Conservation (phyloP, 2,888 invertebrate species). For the Sarcophaga rosellei region DNA sequence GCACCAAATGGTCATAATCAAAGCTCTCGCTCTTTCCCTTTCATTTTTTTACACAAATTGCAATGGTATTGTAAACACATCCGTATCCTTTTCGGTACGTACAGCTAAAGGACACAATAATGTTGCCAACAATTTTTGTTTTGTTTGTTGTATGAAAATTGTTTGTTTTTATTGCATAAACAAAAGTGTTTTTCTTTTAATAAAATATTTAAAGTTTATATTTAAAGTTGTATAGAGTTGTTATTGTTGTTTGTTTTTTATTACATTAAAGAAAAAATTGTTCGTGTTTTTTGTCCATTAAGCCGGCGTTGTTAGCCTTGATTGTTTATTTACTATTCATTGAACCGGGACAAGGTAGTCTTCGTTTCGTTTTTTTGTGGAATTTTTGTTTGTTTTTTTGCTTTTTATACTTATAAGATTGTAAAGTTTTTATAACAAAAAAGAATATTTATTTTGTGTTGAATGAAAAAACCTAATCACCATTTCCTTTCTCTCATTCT, state of each 20-base stretch:
- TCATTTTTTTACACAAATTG: not conserved
- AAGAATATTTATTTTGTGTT: conserved; percentile 2
- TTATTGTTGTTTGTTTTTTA: not conserved
- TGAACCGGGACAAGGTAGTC: not conserved
- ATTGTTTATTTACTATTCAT: conserved; percentile 27
- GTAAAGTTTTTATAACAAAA: conserved; percentile 29
- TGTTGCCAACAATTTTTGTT: too few relatives aligned
- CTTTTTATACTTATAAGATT: conserved; percentile 13
- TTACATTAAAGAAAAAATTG: not conserved
- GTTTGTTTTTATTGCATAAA: too few relatives aligned
- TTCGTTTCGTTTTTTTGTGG: not conserved
- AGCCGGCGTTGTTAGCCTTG: not conserved
- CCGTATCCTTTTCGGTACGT: not conserved
- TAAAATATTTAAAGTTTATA: conserved; percentile 1
- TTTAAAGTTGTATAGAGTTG: conserved; percentile 9
- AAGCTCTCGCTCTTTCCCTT: not conserved
- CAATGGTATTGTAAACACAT: not conserved
- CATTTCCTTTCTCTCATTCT: too few relatives aligned
- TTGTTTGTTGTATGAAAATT: too few relatives aligned
- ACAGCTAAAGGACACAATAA: too few relatives aligned
- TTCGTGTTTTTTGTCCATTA: conserved; percentile 1
- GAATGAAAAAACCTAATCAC: too few relatives aligned
- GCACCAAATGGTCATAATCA: conserved; percentile 30
- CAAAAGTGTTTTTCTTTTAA: not conserved
- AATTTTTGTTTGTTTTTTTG: not conserved